Percentiles rank a stretch among this genome's conserved stretches.
phyloP scores from a whole-genome alignment of 2,113 vertebrate genomes.

The Pleuronectes platessa region DNA sequence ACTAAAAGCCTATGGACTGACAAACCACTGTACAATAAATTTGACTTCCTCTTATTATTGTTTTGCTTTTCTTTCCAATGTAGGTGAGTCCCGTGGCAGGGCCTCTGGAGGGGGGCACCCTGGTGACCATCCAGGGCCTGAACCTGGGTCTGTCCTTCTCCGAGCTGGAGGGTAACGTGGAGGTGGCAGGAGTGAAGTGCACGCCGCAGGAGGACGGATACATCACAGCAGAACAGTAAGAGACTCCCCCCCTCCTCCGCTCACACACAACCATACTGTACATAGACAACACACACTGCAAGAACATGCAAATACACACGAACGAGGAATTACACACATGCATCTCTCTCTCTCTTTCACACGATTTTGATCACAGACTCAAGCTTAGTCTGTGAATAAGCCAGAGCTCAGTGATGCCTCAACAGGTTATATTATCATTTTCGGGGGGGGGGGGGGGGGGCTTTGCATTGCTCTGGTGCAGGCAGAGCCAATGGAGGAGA shows the following conservation, averaged over 20 bases:
- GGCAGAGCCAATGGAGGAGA: conserved; percentile 61
- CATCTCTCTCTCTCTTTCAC: neutral
- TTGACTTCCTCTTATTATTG: neutral
- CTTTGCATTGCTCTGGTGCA: conserved; percentile 48
- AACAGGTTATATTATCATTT: conserved; percentile 47
- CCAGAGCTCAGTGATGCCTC: conserved; percentile 36
- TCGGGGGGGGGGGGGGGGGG: conserved; percentile 17
- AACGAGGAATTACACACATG: neutral
- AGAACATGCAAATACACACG: neutral
- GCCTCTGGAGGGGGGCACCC: conserved; percentile 91
- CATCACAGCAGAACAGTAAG: conserved; percentile 95
- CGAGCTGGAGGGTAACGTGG: conserved; percentile 90
- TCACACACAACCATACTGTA: neutral
- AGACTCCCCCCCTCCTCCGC: conserved; percentile 9
- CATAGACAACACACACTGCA: too few species aligned
- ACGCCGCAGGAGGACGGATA: conserved; percentile 88
- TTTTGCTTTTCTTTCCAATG: neutral
- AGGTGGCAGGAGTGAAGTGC: conserved; percentile 93
- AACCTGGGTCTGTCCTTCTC: conserved; percentile 95
- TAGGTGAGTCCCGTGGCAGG: conserved; percentile 93
- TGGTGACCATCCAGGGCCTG: conserved; percentile 92
- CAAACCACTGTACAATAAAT: neutral
- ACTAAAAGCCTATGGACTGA: neutral
- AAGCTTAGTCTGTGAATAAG: conserved; percentile 34
- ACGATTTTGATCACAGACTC: conserved; percentile 22